Conservation (phyloP, 2,888 invertebrate genomes). For the Dryococelus australis region DNA sequence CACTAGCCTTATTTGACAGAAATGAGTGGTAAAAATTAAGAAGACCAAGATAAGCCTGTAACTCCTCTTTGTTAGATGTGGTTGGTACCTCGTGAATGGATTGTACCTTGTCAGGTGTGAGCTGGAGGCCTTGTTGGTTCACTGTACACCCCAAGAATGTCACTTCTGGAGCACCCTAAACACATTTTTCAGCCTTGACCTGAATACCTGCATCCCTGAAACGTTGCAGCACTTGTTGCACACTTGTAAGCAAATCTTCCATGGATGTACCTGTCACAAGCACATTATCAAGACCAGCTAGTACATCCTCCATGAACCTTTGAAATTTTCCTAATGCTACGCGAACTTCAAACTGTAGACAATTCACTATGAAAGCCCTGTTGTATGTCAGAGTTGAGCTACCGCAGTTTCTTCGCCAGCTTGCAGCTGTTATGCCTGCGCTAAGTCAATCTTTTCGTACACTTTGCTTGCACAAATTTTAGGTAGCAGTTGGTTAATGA, state of each 20-base stretch:
- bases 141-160: not conserved
- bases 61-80: too few relatives aligned
- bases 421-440: not conserved
- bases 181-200: not conserved
- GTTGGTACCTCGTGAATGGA: too few relatives aligned
- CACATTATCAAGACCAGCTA: not conserved
- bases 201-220: not conserved
- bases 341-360: not conserved
- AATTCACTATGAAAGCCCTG: not conserved
- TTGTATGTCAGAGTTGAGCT: not conserved
- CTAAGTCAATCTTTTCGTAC: not conserved
- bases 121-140: not conserved
- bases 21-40: too few relatives aligned
- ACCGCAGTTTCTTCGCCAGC: not conserved
- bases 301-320: not conserved
- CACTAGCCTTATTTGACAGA: too few relatives aligned
- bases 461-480: too few relatives aligned
- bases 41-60: too few relatives aligned
- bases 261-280: not conserved
- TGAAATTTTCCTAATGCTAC: not conserved
- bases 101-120: too few relatives aligned
- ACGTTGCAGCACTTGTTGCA: not conserved
- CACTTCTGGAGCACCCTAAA: not conserved
- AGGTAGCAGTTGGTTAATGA: too few relatives aligned
- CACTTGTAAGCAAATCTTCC: not conserved